phyloP scores from a whole-genome alignment of 2,888 invertebrate genomes.

The Metallyticus violacea region DNA sequence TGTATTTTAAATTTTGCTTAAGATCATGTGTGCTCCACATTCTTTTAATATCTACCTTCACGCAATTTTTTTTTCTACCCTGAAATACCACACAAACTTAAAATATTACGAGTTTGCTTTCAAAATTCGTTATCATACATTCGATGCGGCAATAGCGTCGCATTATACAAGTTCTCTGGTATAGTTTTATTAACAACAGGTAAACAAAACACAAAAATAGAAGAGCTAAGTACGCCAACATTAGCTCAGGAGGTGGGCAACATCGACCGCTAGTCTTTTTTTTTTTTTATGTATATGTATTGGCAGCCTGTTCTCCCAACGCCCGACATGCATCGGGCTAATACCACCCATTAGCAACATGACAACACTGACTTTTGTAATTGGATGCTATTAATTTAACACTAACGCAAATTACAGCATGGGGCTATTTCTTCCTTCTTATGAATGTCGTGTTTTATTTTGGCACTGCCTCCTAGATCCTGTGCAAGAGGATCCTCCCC shows the following conservation, averaged over 20 bases:
- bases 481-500: neutral
- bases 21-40: too few relatives aligned
- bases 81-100: too few relatives aligned
- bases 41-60: too few relatives aligned
- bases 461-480: neutral
- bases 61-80: too few relatives aligned
- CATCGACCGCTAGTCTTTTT: neutral
- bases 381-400: constrained; percentile 2
- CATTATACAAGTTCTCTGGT: too few relatives aligned
- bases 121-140: too few relatives aligned
- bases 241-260: neutral
- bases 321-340: neutral
- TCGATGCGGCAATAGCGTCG: too few relatives aligned
- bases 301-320: neutral
- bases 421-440: neutral
- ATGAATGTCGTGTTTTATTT: neutral
- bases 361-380: neutral
- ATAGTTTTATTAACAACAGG: neutral
- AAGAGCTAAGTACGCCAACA: neutral
- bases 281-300: neutral
- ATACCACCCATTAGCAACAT: neutral
- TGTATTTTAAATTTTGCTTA: too few relatives aligned
- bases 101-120: too few relatives aligned
- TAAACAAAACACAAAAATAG: neutral
- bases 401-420: neutral